A percentile compares a stretch with the other conserved stretches of the same genome.
phyloP scores from a whole-genome alignment of 1,140 invertebrate species.

The Ptiloglossa arizonensis region DNA sequence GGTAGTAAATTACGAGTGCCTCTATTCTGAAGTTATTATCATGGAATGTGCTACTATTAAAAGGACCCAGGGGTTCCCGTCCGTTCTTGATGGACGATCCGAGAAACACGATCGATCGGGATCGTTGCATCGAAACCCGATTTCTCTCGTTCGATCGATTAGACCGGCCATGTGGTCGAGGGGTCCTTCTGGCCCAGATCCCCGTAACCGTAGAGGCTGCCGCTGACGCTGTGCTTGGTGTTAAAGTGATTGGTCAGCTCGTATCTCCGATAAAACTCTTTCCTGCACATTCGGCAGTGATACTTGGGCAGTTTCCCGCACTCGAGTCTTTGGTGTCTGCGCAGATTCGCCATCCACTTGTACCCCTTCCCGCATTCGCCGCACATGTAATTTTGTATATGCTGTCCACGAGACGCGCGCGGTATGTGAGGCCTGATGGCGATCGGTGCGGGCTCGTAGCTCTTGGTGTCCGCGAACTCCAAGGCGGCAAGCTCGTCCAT shows the following conservation, averaged over 20 bases:
- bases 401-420: constrained; percentile 6
- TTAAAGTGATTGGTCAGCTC: constrained; percentile 64
- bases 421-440: too few relatives aligned
- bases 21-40: too few relatives aligned
- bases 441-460: neutral
- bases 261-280: constrained; percentile 68
- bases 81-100: too few relatives aligned
- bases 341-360: constrained; percentile 67
- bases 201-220: neutral
- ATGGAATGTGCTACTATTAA: too few relatives aligned
- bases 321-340: constrained; percentile 78
- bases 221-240: constrained; percentile 42
- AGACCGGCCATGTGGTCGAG: neutral
- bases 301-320: constrained; percentile 77
- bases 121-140: too few relatives aligned
- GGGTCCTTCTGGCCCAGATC: neutral
- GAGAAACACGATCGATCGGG: too few relatives aligned
- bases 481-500: constrained; percentile 10
- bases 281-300: constrained; percentile 70
- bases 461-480: neutral
- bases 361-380: constrained; percentile 70
- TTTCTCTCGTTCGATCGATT: neutral
- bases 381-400: constrained; percentile 60
- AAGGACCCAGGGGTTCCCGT: too few relatives aligned
- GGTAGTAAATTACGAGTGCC: too few relatives aligned